These are phyloP conservation scores for Drosophila watanabei DNA, from an alignment of 1,140 invertebrate genomes.

Conservation along the genomic window DNA sequence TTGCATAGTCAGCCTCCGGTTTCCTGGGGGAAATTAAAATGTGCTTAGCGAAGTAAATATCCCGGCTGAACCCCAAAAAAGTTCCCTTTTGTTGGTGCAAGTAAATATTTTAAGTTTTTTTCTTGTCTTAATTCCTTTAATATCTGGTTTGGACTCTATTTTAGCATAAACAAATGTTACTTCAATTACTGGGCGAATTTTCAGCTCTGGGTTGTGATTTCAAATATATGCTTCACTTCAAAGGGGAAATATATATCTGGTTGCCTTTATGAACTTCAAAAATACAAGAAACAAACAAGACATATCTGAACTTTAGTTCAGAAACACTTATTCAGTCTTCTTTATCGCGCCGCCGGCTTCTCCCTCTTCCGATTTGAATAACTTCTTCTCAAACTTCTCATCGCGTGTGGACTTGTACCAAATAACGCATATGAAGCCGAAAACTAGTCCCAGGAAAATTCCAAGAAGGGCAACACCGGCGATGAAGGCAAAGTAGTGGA, in stretches of 20 bases:
- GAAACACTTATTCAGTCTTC: constrained; percentile 7
- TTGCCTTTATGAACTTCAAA: not conserved
- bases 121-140: not conserved
- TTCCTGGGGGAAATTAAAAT: constrained; percentile 81
- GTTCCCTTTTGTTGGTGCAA: constrained; percentile 6
- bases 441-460: constrained; percentile 27
- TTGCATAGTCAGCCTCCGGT: constrained; percentile 55
- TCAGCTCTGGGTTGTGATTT: not conserved
- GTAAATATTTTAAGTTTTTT: not conserved
- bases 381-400: not conserved
- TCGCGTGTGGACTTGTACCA: constrained; percentile 39
- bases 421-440: constrained; percentile 39
- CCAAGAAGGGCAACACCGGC: constrained; percentile 31
- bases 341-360: not conserved
- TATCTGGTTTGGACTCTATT: not conserved
- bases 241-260: not conserved
- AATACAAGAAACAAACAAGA: not conserved
- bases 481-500: constrained; percentile 41
- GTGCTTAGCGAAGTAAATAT: constrained; percentile 60
- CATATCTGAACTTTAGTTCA: not conserved
- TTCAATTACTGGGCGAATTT: not conserved
- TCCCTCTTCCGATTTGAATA: not conserved
- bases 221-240: not conserved
- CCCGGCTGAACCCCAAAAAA: constrained; percentile 1
- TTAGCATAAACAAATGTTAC: not conserved